These are phyloP conservation scores for Philereme vetulata DNA, from an alignment of 2,888 invertebrate species.

Conservation along the genomic window DNA sequence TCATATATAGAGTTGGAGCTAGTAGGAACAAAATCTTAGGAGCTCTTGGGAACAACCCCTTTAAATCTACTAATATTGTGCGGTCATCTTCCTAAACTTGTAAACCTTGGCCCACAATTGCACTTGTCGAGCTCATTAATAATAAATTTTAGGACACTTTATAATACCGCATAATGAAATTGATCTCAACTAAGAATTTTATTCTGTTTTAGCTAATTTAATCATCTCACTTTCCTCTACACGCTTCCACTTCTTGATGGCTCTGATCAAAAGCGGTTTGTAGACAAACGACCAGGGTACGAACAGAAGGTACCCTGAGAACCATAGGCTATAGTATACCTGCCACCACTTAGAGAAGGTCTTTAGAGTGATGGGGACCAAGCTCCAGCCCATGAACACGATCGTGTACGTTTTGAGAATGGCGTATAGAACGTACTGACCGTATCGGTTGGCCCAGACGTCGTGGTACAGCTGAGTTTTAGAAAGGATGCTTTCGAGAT, in stretches of 20 bases:
- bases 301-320: slow-evolving; percentile 88
- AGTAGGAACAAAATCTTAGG: too few relatives aligned
- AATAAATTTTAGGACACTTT: neutral
- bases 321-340: slow-evolving; percentile 86
- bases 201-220: neutral
- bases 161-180: neutral
- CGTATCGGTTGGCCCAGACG: slow-evolving; percentile 63
- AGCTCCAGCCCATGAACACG: slow-evolving; percentile 92
- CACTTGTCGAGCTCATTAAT: neutral
- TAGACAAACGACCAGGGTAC: slow-evolving; percentile 86
- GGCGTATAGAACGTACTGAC: slow-evolving; percentile 79
- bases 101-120: neutral
- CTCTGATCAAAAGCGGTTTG: slow-evolving; percentile 62
- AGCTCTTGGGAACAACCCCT: neutral
- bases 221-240: neutral
- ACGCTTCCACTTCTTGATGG: slow-evolving; percentile 28
- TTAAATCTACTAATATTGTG: slow-evolving; percentile 2
- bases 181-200: too few relatives aligned
- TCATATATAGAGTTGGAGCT: too few relatives aligned
- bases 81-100: neutral
- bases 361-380: slow-evolving; percentile 89
- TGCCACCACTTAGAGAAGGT: slow-evolving; percentile 87
- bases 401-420: slow-evolving; percentile 89
- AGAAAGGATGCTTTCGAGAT: slow-evolving; percentile 83
- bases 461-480: slow-evolving; percentile 76